Evolutionary conservation across 2,113 vertebrate species (phyloP), one percentile per base, ranked within the genome.

Genomic region (Pluvialis apricaria): DNA sequence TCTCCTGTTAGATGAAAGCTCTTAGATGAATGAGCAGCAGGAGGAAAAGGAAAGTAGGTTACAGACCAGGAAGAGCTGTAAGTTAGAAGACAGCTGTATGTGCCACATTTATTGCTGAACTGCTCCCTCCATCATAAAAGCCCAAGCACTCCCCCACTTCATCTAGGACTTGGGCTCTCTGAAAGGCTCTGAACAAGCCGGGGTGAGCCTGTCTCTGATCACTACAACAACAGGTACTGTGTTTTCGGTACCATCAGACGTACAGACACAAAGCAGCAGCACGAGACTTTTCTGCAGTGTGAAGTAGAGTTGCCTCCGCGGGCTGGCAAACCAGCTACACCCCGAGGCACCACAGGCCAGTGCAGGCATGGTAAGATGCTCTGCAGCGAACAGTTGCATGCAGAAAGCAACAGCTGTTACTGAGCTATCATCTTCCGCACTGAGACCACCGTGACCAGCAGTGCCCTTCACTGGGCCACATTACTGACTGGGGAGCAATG

Each of bases 21-120:
- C 82, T 73, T 62, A 94, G 84, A 82, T 87, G 91, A 95, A 94
- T 82, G 73, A 97, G 84, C 94, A 94, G 95, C 88, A 91, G 92
- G 94, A 95, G 84, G 75, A 96, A 94, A 94, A 94, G 73, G 69
- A 94, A 96, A 96, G 94, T 95, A 95, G 95, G 97, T 95, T 97
- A 95, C 81, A 92, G 94, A 93, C 78, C 86, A 95, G 91, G 95
- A 94, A 82, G 70, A 96, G 81, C 75, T 92, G 57, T 73, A 94
- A 96, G 91, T 95, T 88, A 91, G 93, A 82, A 96, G 81, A 94
- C 81, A 95, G 52, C 68, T 80, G 45, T 65, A 57, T 75, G 87
- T 88, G 64, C 71, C 89, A 94, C 93, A 91, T 88, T 95, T 95
- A 78, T 69, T 51, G 54, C 81, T 65, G 70, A 96, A 91, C 84